Evolutionary conservation across 2,888 invertebrate genomes (phyloP).

Genomic region (Cremastinae sp.): DNA sequence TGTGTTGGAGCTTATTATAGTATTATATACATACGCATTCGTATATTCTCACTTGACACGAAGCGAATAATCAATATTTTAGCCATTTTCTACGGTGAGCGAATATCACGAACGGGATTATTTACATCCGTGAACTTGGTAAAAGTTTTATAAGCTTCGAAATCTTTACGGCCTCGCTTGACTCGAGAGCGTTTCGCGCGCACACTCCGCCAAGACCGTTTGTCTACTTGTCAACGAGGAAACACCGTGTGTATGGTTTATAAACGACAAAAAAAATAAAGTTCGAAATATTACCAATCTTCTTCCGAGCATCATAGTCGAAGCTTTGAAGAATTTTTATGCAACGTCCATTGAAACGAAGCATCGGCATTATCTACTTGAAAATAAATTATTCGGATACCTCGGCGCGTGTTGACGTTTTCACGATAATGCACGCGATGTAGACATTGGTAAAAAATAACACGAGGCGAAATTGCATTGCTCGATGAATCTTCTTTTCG

Average conservation of each 20-base stretch:
- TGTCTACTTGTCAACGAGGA: not conserved
- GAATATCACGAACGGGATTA: slow-evolving; percentile 43
- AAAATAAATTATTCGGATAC: slow-evolving; percentile 6
- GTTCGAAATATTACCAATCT: slow-evolving; percentile 9
- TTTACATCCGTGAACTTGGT: slow-evolving; percentile 46
- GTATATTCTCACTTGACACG: slow-evolving; percentile 42
- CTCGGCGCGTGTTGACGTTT: slow-evolving; percentile 5
- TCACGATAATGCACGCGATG: not conserved
- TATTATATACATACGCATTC: slow-evolving; percentile 48
- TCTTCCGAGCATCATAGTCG: slow-evolving; percentile 5
- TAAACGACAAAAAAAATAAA: not conserved
- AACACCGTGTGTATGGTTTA: slow-evolving; percentile 11
- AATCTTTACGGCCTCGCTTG: slow-evolving; percentile 41
- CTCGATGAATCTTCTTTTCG: not conserved
- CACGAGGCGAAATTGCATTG: slow-evolving; percentile 3
- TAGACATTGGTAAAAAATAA: slow-evolving; percentile 1
- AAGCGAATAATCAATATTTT: slow-evolving; percentile 38
- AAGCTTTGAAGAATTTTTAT: slow-evolving; percentile 18
- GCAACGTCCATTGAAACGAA: not conserved
- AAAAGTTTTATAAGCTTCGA: slow-evolving; percentile 36
- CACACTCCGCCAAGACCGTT: slow-evolving; percentile 15
- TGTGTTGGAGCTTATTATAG: no score
- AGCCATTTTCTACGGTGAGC: slow-evolving; percentile 17
- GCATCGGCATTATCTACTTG: not conserved
- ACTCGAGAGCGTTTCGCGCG: slow-evolving; percentile 29